These are phyloP conservation scores for Delia radicum DNA, from an alignment of 1,140 invertebrate species.

Conservation along the genomic window DNA sequence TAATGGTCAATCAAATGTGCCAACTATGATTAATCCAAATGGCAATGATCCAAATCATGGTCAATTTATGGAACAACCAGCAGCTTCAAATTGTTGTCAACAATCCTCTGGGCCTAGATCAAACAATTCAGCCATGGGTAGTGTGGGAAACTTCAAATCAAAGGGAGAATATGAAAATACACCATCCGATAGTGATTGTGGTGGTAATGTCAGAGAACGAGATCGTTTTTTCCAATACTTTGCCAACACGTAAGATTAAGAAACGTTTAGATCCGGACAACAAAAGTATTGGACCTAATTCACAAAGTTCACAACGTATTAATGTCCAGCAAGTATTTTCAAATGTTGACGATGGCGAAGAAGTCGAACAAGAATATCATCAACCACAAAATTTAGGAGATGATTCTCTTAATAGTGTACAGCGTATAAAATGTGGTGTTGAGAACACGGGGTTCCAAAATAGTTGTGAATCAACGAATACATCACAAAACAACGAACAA, in stretches of 20 bases:
- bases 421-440: conserved; percentile 34
- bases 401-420: background rate
- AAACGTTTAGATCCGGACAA: conserved; percentile 58
- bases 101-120: background rate
- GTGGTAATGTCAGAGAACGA: conserved; percentile 51
- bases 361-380: conserved; percentile 26
- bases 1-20: conserved; percentile 33
- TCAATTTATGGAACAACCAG: conserved; percentile 26
- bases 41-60: background rate
- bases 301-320: conserved; percentile 39
- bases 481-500: background rate
- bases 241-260: conserved; percentile 59
- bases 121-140: conserved; percentile 34
- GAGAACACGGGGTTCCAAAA: conserved; percentile 50
- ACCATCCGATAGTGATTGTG: conserved; percentile 52
- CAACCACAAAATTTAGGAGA: background rate
- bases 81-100: conserved; percentile 11
- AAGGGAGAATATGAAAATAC: conserved; percentile 37
- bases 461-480: conserved; percentile 32
- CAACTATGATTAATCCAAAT: background rate
- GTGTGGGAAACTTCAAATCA: conserved; percentile 12
- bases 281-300: conserved; percentile 46
- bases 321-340: conserved; percentile 56
- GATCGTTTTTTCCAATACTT: conserved; percentile 58
- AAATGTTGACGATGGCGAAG: background rate